Evolutionary conservation across 2,888 invertebrate genomes (phyloP).

Genomic region (Dryobotodes eremita): DNA sequence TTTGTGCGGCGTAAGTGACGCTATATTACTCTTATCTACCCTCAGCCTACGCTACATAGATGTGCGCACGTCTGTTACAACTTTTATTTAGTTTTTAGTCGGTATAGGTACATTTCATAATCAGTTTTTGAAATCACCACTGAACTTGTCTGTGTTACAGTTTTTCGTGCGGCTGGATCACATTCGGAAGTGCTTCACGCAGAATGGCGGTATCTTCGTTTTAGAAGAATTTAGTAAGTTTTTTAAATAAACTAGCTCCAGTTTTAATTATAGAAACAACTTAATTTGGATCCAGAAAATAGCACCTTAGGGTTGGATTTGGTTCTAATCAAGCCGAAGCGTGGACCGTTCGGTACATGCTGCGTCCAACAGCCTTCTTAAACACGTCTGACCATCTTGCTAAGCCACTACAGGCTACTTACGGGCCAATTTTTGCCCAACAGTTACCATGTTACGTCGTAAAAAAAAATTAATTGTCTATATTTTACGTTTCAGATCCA

Average conservation of each 20-base stretch:
- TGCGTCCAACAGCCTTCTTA: not conserved
- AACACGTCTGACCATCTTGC: not conserved
- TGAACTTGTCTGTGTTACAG: slow-evolving; percentile 92
- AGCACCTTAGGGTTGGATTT: not conserved
- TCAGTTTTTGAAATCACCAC: slow-evolving; percentile 15
- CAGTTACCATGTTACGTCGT: not conserved
- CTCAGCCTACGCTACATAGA: slow-evolving; percentile 52
- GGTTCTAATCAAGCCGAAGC: not conserved
- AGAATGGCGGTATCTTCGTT: slow-evolving; percentile 99
- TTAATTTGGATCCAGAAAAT: not conserved
- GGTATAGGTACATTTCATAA: not conserved
- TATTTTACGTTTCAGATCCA: slow-evolving; percentile 95
- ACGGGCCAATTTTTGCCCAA: not conserved
- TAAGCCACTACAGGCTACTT: too few species aligned
- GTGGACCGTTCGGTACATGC: not conserved
- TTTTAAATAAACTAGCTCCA: not conserved
- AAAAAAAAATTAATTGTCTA: not conserved
- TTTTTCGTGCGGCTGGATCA: slow-evolving; percentile 99
- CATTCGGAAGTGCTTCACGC: slow-evolving; percentile 99
- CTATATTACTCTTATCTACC: not conserved
- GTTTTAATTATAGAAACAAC: not conserved
- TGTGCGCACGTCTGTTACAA: slow-evolving; percentile 59
- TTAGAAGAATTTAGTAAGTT: slow-evolving; percentile 99
- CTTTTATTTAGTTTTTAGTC: slow-evolving; percentile 24
- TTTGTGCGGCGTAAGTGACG: not conserved